Evolutionary conservation across 2,113 vertebrate genomes (phyloP).

Genomic region (Mystacornis crossleyi): DNA sequence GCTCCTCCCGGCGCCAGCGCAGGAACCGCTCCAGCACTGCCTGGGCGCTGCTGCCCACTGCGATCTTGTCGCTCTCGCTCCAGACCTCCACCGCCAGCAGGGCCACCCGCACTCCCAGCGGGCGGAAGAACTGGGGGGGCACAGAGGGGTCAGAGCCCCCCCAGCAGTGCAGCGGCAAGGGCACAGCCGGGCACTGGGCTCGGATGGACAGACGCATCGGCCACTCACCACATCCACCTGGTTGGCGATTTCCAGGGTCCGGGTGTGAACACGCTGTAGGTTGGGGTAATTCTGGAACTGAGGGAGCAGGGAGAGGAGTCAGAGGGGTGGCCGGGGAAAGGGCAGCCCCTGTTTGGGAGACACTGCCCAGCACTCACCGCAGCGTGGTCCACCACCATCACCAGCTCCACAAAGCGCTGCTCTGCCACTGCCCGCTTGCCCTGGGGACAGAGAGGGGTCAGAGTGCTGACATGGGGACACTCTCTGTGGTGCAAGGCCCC

Average conservation of each 20-base stretch:
- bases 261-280: conserved; percentile 77
- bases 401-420: conserved; percentile 88
- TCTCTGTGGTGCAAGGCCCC: rapidly evolving
- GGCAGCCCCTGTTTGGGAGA: not conserved
- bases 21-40: conserved; percentile 85
- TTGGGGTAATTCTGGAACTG: conserved; percentile 82
- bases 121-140: conserved; percentile 83
- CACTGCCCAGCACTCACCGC: conserved; percentile 74
- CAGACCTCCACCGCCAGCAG: conserved; percentile 90
- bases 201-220: rapidly evolving
- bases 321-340: rapidly evolving
- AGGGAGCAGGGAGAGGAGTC: rapidly evolving
- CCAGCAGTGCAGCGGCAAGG: rapidly evolving
- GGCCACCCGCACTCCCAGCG: conserved; percentile 86
- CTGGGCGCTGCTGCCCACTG: conserved; percentile 70
- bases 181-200: rapidly evolving
- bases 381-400: conserved; percentile 88
- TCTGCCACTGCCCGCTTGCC: conserved; percentile 78
- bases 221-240: conserved; percentile 88
- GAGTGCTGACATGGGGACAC: not conserved
- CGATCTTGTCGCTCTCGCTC: conserved; percentile 80
- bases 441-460: not conserved
- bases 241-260: conserved; percentile 87
- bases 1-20: conserved; percentile 81
- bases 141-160: not conserved